Evolutionary conservation across 2,888 invertebrate genomes (phyloP).

Genomic region (Calameuta filiformis): DNA sequence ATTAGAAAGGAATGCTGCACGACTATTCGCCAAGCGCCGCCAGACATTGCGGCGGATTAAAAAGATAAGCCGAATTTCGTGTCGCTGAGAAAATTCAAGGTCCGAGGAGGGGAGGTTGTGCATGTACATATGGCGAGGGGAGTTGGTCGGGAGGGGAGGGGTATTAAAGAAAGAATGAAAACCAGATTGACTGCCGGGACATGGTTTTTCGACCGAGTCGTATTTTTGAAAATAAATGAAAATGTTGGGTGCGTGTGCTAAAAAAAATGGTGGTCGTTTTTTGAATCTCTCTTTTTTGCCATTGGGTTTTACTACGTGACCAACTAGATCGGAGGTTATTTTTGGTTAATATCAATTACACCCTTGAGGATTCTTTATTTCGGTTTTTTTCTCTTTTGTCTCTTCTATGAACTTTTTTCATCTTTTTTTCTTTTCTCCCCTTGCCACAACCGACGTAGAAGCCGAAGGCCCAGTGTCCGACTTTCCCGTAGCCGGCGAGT

Average conservation of each 20-base stretch:
- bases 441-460: background rate
- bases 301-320: background rate
- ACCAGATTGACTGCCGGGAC: background rate
- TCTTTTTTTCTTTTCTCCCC: too few species aligned
- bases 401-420: background rate
- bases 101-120: background rate
- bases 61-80: background rate
- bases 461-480: background rate
- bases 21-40: constrained; percentile 1
- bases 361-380: background rate
- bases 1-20: constrained; percentile 4
- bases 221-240: background rate
- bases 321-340: too few species aligned
- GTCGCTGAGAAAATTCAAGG: background rate
- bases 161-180: background rate
- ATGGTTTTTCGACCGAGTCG: background rate
- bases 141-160: background rate
- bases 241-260: background rate
- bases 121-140: too few species aligned
- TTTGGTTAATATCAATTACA: background rate
- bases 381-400: too few species aligned
- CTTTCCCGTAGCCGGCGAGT: background rate
- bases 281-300: background rate
- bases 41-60: background rate
- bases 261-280: too few species aligned